Evolutionary conservation across 2,113 vertebrate genomes (phyloP).

Genomic region (Naja naja): DNA sequence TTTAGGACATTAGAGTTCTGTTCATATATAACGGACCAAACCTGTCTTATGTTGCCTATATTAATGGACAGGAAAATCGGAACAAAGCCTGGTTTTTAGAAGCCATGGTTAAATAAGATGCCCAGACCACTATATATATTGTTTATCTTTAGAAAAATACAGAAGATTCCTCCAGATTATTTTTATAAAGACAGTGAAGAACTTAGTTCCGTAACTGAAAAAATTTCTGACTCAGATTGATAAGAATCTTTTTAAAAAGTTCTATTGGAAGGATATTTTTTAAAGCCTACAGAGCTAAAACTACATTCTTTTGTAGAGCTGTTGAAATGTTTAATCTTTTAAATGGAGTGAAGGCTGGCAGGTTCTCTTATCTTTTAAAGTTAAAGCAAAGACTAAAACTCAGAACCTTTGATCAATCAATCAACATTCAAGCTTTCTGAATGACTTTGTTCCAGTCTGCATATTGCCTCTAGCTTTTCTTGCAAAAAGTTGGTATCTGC

Average conservation of each 20-base stretch:
- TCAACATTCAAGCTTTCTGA: background rate
- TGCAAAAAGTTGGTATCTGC: background rate
- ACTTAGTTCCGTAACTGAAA: background rate
- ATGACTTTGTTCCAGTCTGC: background rate
- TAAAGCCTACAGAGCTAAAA: background rate
- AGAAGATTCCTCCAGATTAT: background rate
- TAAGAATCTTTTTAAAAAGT: background rate
- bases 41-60: background rate
- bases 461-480: background rate
- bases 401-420: background rate
- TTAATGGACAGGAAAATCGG: background rate
- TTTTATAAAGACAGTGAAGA: background rate
- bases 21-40: background rate
- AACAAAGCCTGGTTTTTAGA: background rate
- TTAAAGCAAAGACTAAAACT: background rate
- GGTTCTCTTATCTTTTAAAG: background rate
- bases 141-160: background rate
- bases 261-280: background rate
- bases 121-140: background rate
- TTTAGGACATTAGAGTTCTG: background rate
- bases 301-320: background rate
- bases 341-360: background rate
- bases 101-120: background rate
- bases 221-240: background rate
- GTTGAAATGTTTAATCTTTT: background rate